These are phyloP conservation scores for Electrona antarctica DNA, from an alignment of 2,113 vertebrate genomes.

Conservation along the genomic window DNA sequence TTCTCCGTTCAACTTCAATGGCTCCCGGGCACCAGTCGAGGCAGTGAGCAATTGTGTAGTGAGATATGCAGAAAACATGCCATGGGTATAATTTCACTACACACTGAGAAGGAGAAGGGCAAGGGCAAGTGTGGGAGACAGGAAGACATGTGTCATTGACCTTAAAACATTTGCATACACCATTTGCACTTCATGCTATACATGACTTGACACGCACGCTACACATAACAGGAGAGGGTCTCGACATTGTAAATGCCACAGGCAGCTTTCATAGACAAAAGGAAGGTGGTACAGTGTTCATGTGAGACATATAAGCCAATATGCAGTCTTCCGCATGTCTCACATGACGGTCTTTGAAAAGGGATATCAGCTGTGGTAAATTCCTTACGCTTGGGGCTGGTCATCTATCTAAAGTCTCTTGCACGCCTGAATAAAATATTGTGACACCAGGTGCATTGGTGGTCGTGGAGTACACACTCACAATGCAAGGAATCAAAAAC, in stretches of 20 bases:
- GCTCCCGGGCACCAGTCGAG: slow-evolving; percentile 58
- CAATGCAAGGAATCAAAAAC: too few species aligned
- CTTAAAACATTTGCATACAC: slow-evolving; percentile 57
- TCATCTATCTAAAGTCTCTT: too few species aligned
- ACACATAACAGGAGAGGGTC: slow-evolving; percentile 44
- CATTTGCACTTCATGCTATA: slow-evolving; percentile 53
- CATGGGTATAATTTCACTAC: slow-evolving; percentile 57
- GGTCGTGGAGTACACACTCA: too few species aligned
- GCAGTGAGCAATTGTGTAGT: slow-evolving; percentile 48
- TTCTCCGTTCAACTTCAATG: slow-evolving; percentile 40
- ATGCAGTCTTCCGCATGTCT: neutral
- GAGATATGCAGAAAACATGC: slow-evolving; percentile 57
- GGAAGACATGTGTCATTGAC: slow-evolving; percentile 48
- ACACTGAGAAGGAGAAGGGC: slow-evolving; percentile 37
- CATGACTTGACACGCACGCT: slow-evolving; percentile 47
- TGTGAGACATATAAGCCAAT: slow-evolving; percentile 4
- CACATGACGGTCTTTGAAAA: too few species aligned
- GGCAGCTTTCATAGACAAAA: slow-evolving; percentile 10
- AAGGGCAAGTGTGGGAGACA: neutral
- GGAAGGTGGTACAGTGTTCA: neutral
- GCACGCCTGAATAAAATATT: too few species aligned
- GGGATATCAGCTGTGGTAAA: too few species aligned
- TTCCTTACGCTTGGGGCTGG: too few species aligned
- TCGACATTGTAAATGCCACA: slow-evolving; percentile 38
- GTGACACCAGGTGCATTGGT: too few species aligned